Evolutionary conservation across 2,797 vertebrate species (phyloP).

Genomic region (Octomys mimax): DNA sequence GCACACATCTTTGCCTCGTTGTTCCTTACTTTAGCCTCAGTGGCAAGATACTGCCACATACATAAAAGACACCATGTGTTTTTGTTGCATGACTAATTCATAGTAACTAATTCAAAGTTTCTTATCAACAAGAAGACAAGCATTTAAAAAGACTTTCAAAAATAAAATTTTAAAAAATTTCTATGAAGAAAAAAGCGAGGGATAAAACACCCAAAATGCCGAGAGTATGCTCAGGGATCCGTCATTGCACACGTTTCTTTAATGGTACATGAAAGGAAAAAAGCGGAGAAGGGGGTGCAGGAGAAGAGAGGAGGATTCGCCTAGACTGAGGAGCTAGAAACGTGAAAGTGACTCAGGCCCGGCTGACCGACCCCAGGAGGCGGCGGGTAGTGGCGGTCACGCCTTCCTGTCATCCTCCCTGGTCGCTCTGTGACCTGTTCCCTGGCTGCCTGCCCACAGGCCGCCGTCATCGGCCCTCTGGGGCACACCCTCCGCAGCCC

Average conservation of each 20-base stretch:
- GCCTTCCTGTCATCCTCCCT: neutral
- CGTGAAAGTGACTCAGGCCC: neutral
- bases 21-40: neutral
- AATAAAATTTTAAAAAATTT: neutral
- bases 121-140: neutral
- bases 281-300: no score
- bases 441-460: neutral
- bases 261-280: neutral
- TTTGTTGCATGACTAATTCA: neutral
- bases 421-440: neutral
- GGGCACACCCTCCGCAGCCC: neutral
- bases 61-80: neutral
- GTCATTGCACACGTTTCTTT: neutral
- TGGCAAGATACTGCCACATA: neutral
- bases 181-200: neutral
- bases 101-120: neutral
- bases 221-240: neutral
- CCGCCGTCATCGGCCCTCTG: neutral
- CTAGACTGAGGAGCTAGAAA: neutral
- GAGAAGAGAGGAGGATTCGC: neutral
- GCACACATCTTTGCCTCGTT: neutral
- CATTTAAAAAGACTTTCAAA: neutral
- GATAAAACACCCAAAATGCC: neutral
- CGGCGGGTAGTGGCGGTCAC: fast-evolving
- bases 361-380: neutral